These are phyloP conservation scores for Xanthostigma xanthostigma DNA, from an alignment of 2,888 invertebrate species.

Conservation along the genomic window DNA sequence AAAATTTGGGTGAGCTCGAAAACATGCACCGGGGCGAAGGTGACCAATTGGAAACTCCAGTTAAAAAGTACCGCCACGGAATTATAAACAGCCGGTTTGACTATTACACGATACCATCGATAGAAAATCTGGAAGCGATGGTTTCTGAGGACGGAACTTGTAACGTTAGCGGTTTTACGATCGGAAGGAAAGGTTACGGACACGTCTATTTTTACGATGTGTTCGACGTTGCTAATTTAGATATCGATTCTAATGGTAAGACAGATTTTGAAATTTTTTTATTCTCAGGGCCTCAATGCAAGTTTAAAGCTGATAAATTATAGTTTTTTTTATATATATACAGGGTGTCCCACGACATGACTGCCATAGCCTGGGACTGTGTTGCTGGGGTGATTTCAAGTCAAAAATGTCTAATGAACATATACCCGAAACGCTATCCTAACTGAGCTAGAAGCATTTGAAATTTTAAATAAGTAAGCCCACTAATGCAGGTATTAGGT, in stretches of 20 bases:
- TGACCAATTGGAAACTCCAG: constrained; percentile 7
- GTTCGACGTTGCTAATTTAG: constrained; percentile 70
- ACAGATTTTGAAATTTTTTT: neutral
- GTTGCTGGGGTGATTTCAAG: too few species aligned
- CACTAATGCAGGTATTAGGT: too few species aligned
- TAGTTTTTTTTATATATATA: too few species aligned
- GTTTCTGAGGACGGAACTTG: constrained; percentile 63
- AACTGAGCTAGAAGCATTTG: too few species aligned
- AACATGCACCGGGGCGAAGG: neutral
- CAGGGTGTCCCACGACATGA: too few species aligned
- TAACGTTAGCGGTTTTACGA: constrained; percentile 69
- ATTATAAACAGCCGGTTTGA: constrained; percentile 63
- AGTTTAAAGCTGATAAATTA: too few species aligned
- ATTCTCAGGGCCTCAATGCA: too few species aligned
- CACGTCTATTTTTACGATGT: constrained; percentile 74
- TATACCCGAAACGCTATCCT: too few species aligned
- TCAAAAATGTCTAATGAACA: too few species aligned
- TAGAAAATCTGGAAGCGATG: constrained; percentile 64
- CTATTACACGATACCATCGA: constrained; percentile 80
- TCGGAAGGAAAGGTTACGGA: constrained; percentile 82
- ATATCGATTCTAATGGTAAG: constrained; percentile 70
- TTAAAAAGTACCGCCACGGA: constrained; percentile 47
- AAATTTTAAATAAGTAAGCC: too few species aligned
- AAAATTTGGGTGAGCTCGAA: neutral
- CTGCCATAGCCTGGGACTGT: too few species aligned